These are phyloP conservation scores for Felis catus DNA, from an alignment of 2,113 vertebrate species.

Conservation along the genomic window DNA sequence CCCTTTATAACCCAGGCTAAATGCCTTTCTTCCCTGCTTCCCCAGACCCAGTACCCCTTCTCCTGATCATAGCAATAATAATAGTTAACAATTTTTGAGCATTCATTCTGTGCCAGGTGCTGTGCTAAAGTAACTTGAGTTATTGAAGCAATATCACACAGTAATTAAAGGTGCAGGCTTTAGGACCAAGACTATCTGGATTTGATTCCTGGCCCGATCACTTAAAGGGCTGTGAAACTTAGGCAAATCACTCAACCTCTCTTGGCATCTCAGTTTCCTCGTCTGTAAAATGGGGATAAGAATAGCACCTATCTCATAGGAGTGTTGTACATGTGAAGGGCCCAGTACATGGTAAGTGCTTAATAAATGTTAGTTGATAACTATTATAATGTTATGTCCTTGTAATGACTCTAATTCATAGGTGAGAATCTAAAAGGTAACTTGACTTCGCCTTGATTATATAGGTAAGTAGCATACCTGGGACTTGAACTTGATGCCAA, in stretches of 20 bases:
- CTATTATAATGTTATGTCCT: not conserved
- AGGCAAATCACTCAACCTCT: not conserved
- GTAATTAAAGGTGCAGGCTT: not conserved
- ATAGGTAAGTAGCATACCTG: not conserved
- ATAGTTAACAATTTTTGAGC: not conserved
- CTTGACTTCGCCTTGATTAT: not conserved
- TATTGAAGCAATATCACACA: not conserved
- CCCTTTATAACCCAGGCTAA: not conserved
- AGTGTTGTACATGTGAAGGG: not conserved
- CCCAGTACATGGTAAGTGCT: not conserved
- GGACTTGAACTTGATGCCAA: not conserved
- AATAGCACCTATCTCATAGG: not conserved
- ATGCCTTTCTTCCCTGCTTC: not conserved
- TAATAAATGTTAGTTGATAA: not conserved
- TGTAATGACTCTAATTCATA: not conserved
- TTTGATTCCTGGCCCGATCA: constrained; percentile 5
- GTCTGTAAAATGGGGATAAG: not conserved
- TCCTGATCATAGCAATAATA: not conserved
- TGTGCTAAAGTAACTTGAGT: not conserved
- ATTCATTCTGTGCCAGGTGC: not conserved
- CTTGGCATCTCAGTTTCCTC: not conserved
- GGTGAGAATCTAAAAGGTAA: not conserved
- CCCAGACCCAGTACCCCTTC: not conserved
- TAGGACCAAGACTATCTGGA: not conserved
- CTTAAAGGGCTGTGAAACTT: not conserved